These are phyloP conservation scores for Edolisoma coerulescens DNA, from an alignment of 2,113 vertebrate species.

Conservation along the genomic window DNA sequence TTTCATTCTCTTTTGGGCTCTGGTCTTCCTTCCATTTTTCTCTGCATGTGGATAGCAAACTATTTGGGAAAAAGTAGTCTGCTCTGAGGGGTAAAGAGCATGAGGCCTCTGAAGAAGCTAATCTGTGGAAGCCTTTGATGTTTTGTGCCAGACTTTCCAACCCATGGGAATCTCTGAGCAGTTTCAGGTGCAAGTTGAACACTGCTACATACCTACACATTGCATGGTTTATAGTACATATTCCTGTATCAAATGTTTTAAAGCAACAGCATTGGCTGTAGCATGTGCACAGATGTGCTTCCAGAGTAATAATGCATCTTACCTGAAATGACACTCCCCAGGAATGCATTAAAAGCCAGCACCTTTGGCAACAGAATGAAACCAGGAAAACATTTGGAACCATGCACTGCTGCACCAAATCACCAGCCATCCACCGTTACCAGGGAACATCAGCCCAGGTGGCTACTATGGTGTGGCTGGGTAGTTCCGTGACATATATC, in stretches of 20 bases:
- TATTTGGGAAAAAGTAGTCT: background rate
- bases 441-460: background rate
- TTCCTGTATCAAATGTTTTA: background rate
- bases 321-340: background rate
- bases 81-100: background rate
- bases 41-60: background rate
- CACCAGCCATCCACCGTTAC: background rate
- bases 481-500: background rate
- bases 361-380: background rate
- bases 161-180: background rate
- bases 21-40: background rate
- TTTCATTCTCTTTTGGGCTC: background rate
- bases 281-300: background rate
- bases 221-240: accelerated
- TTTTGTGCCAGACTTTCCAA: background rate
- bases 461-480: background rate
- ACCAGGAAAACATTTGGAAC: background rate
- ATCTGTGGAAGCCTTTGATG: background rate
- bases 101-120: background rate
- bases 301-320: background rate
- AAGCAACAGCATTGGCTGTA: background rate
- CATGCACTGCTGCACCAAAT: background rate
- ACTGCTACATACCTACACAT: accelerated
- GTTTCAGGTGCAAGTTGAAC: background rate
- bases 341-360: background rate